Evolutionary conservation across 2,797 vertebrate species (phyloP).

Genomic region (Dendrocincla fuliginosa): DNA sequence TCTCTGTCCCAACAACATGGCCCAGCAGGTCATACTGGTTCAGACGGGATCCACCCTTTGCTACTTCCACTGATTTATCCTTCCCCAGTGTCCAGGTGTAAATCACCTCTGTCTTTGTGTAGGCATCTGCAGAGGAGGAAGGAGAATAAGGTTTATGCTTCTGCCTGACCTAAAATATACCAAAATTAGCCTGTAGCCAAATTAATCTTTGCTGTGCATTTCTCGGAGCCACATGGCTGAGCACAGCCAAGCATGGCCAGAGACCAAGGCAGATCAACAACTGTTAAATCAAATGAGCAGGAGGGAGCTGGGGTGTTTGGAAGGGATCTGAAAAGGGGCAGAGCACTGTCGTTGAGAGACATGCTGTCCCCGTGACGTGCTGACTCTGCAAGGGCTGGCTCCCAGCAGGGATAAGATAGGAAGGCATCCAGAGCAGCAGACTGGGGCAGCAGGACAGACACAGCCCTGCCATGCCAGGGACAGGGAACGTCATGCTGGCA

Average conservation of each 20-base stretch:
- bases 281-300: constrained; percentile 18
- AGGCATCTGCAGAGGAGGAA: constrained; percentile 85
- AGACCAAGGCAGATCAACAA: constrained; percentile 37
- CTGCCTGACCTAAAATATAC: neutral
- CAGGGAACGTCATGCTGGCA: neutral
- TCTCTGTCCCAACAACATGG: constrained; percentile 93
- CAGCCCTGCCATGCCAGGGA: neutral
- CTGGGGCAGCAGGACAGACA: neutral
- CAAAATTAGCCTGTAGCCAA: constrained; percentile 25
- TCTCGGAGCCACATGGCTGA: constrained; percentile 37
- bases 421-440: neutral
- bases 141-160: neutral
- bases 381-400: constrained; percentile 23
- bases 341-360: neutral
- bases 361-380: neutral
- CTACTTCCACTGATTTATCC: constrained; percentile 92
- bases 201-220: neutral
- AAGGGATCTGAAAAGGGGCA: neutral
- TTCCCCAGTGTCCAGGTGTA: constrained; percentile 96
- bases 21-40: constrained; percentile 97
- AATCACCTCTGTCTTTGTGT: constrained; percentile 96
- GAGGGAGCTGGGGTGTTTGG: neutral
- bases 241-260: constrained; percentile 11
- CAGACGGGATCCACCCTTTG: constrained; percentile 92
- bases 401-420: neutral